A percentile compares a stretch with the other conserved stretches of the same genome.
Evolutionary conservation across 2,888 invertebrate species (phyloP).

Genomic region (Ophraella communa): DNA sequence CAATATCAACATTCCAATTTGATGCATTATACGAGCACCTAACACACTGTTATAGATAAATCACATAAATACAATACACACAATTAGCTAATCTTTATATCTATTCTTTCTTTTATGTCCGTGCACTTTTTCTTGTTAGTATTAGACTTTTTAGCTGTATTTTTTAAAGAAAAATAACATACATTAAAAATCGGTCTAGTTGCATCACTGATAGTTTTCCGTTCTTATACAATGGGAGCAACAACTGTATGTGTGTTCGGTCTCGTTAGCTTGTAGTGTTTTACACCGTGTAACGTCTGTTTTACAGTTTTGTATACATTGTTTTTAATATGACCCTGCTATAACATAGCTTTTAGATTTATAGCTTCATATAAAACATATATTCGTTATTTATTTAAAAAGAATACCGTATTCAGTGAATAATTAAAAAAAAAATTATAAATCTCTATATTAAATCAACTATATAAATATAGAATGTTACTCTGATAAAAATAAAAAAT

Average conservation of each 20-base stretch:
- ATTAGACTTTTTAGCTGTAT: constrained; percentile 28
- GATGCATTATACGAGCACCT: constrained; percentile 42
- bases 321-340: neutral
- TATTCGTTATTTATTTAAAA: no score
- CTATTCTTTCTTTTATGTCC: constrained; percentile 28
- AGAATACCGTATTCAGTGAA: no score
- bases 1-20: constrained; percentile 8
- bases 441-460: no score
- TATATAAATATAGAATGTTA: no score
- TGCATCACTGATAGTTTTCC: constrained; percentile 13
- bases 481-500: no score
- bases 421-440: no score
- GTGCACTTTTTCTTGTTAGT: constrained; percentile 37
- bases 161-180: neutral
- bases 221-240: constrained; percentile 61
- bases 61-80: constrained; percentile 26
- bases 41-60: constrained; percentile 41
- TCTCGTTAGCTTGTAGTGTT: constrained; percentile 30
- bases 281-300: constrained; percentile 8
- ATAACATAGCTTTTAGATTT: no score
- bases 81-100: constrained; percentile 12
- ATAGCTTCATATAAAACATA: no score
- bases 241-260: constrained; percentile 56
- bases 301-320: constrained; percentile 27
- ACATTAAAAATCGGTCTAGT: neutral